phyloP scores from a whole-genome alignment of 2,888 invertebrate genomes.

The Anorthoa munda region DNA sequence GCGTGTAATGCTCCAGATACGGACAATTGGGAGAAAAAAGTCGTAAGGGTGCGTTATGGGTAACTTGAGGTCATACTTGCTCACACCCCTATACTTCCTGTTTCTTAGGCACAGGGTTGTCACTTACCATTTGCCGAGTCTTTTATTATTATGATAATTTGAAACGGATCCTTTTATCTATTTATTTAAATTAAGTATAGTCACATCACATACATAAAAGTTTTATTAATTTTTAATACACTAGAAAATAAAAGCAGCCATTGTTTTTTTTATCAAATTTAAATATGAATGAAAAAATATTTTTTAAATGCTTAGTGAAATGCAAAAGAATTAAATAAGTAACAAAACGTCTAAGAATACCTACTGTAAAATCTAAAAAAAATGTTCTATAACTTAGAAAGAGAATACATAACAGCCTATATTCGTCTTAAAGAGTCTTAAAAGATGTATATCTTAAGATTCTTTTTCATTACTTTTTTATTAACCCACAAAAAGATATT shows the following conservation, averaged over 20 bases:
- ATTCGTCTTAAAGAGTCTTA: not conserved
- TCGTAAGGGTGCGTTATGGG: conserved; percentile 84
- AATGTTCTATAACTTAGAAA: not conserved
- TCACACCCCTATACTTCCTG: conserved; percentile 90
- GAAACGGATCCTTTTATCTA: not conserved
- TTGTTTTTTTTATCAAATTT: not conserved
- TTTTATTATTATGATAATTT: not conserved
- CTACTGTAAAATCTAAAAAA: not conserved
- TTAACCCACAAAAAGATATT: conserved; percentile 3
- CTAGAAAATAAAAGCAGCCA: not conserved
- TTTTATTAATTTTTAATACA: no score
- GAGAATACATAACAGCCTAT: not conserved
- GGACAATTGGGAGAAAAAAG: conserved; percentile 78
- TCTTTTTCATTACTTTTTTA: conserved; percentile 3
- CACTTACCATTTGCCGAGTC: conserved; percentile 45
- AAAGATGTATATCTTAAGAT: conserved; percentile 8
- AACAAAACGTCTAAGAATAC: not conserved
- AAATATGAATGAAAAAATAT: not conserved
- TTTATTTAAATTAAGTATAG: no score
- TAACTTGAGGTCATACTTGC: conserved; percentile 90
- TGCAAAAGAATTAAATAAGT: not conserved
- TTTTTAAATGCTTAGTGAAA: not conserved
- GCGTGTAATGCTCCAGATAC: conserved; percentile 87
- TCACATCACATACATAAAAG: no score
- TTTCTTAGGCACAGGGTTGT: conserved; percentile 80